Base-by-base conservation (phyloP, 2,797 vertebrate genomes). In the Meda fulgida region DNA sequence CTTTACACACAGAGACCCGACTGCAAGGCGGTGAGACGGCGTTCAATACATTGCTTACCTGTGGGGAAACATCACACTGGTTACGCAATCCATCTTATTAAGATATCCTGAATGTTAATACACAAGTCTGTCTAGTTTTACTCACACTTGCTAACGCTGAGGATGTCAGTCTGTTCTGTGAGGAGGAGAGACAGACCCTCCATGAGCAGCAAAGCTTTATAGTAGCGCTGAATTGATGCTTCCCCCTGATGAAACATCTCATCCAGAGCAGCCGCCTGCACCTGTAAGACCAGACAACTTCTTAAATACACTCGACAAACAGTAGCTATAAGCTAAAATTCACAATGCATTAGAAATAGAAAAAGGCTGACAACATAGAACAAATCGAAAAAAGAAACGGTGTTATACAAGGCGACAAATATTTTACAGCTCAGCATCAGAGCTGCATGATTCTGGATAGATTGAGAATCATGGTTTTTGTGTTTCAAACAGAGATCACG, bases 211-310 rank as follows among this genome's bases (percentile, higher is more conserved):
- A 99, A 93, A 34, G 98, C 98, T 90, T 97, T 98, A 86, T 97
- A 96, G 92, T 99, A 99, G 86, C 98, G 96, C 75, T 96, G 95
- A 13, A 96, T 89, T 0, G 97, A 98, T 75, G 97, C 96, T 85
- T 97, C 96, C 26, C 96, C 96, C 91, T 98, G 97, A 90, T 99
- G 97, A 92, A 99, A 99, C 98, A 99, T 99, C 95, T 99, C 98
- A 14, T 99, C 98, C 90, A 99, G 93, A 0, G 98, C 98, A 10
- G 98, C 97, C 3, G 97, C 94, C 89, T 99, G 97, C 65, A 99
- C 98, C 98, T 99, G 90, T 46, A 19, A 69, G 0, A 18, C 18
- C 60, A 83, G 16, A 70, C 2, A 65, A 51, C 38, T 43, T 29
- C 69, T 18, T n/a, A 69, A 43, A 78, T 5, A 69, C 21, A 60